Base-by-base conservation (phyloP, 2,113 vertebrate genomes). In the Loxodonta africana region DNA sequence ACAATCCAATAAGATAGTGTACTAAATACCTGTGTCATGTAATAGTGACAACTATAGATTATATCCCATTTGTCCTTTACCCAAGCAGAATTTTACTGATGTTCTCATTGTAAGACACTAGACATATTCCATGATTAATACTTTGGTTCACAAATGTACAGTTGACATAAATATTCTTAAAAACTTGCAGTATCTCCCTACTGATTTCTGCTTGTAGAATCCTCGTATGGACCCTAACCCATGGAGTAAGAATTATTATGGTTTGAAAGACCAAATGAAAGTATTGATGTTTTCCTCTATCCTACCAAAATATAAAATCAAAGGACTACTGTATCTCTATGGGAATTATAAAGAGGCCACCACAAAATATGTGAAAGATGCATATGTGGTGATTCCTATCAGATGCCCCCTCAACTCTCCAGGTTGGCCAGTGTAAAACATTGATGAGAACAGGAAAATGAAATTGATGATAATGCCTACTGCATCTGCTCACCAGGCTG, bases 121-220 rank as follows among this genome's bases (percentile, higher is more conserved):
- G 20, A 74, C 23, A 76, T 28, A 51, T 67, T 57, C 17, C 44
- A 74, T 65, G 15, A 37, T 46, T 93, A 48, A 82, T 41, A 44
- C 11, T 17, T 73, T 60, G 57, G 23, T 65, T 83, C 28, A 60
- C 51, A 95, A 93, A 18, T 62, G 3, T 80, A 26, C 33, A 60
- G 28, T 81, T 51, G 33, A 5, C 95, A 69, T 86, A 82, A 96
- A 46, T 81, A 85, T 41, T 76, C 26, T 86, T 17, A 83, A n/a
- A 9, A 77, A 62, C 26, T 83, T 83, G 14, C 78, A 57, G 62
- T 81, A 78, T 73, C 15, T 28, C 33, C 48, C 2, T 65, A 69
- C 21, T 89, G 9, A 90, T 37, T 92, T 57, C 37, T 57, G 44
- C 15, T 67, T 93, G 48, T 69, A 73, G 46, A 94, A 91, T 84